Evolutionary conservation across 2,888 invertebrate species (phyloP).

Genomic region (Orthosia incerta): DNA sequence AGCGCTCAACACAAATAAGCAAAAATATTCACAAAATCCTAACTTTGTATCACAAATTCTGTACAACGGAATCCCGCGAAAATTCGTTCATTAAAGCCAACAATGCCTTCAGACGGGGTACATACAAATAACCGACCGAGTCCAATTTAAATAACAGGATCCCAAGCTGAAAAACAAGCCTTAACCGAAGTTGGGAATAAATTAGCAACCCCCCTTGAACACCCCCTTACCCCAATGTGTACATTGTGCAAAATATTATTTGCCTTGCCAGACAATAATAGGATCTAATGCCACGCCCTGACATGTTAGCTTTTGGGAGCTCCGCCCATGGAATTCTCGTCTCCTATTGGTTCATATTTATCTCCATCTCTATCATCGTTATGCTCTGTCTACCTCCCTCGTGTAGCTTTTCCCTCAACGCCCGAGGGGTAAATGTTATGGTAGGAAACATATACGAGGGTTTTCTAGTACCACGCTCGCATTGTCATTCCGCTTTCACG

Average conservation of each 20-base stretch:
- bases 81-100: slow-evolving; percentile 88
- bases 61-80: slow-evolving; percentile 67
- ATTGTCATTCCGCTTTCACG: slow-evolving; percentile 84
- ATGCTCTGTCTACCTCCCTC: slow-evolving; percentile 74
- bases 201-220: slow-evolving; percentile 87
- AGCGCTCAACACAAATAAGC: slow-evolving; percentile 69
- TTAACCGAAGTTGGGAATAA: slow-evolving; percentile 91
- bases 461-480: slow-evolving; percentile 85
- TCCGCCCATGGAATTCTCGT: slow-evolving; percentile 79
- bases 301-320: slow-evolving; percentile 90
- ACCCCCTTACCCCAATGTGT: slow-evolving; percentile 91
- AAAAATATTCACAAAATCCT: slow-evolving; percentile 70
- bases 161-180: slow-evolving; percentile 91
- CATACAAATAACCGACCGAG: slow-evolving; percentile 88
- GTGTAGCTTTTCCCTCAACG: slow-evolving; percentile 88
- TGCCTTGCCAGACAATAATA: slow-evolving; percentile 92
- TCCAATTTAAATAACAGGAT: slow-evolving; percentile 91
- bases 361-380: slow-evolving; percentile 71
- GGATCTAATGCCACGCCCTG: slow-evolving; percentile 90
- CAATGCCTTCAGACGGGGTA: slow-evolving; percentile 84
- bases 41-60: slow-evolving; percentile 69
- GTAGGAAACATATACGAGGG: slow-evolving; percentile 91
- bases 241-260: slow-evolving; percentile 94
- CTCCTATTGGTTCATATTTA: slow-evolving; percentile 79
- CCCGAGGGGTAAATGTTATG: slow-evolving; percentile 91